phyloP scores from a whole-genome alignment of 2,888 invertebrate genomes.

The Drosophila algonquin region DNA sequence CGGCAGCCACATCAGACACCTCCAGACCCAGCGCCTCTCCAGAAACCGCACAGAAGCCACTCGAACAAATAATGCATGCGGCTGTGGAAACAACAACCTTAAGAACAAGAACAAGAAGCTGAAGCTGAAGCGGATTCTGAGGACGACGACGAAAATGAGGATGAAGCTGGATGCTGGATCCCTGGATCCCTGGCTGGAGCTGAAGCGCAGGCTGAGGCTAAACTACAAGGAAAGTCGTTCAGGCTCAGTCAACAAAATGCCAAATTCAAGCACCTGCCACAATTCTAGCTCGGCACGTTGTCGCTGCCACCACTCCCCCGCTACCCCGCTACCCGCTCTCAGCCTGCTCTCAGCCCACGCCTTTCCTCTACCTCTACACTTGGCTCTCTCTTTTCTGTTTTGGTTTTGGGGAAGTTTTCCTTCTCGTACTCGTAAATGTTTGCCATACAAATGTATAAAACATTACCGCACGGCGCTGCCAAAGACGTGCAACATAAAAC shows the following conservation, averaged over 20 bases:
- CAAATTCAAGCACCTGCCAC: conserved; percentile 77
- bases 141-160: neutral
- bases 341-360: neutral
- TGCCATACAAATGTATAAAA: conserved; percentile 51
- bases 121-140: conserved; percentile 13
- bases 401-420: conserved; percentile 18
- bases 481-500: conserved; percentile 62
- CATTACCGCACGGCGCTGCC: conserved; percentile 58
- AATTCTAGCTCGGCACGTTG: conserved; percentile 74
- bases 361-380: neutral
- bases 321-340: neutral
- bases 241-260: conserved; percentile 76
- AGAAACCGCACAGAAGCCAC: conserved; percentile 30
- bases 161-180: neutral
- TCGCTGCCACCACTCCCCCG: conserved; percentile 30
- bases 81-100: conserved; percentile 17
- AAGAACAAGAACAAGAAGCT: conserved; percentile 11
- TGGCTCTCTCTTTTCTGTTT: conserved; percentile 19
- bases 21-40: neutral
- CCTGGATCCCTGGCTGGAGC: too few relatives aligned
- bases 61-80: conserved; percentile 72
- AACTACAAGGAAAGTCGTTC: conserved; percentile 70
- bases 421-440: conserved; percentile 33
- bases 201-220: neutral
- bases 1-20: conserved; percentile 33